A percentile compares a stretch with the other conserved stretches of the same genome.
Evolutionary conservation across 2,113 vertebrate species (phyloP).

Genomic region (Corvus moneduloides): DNA sequence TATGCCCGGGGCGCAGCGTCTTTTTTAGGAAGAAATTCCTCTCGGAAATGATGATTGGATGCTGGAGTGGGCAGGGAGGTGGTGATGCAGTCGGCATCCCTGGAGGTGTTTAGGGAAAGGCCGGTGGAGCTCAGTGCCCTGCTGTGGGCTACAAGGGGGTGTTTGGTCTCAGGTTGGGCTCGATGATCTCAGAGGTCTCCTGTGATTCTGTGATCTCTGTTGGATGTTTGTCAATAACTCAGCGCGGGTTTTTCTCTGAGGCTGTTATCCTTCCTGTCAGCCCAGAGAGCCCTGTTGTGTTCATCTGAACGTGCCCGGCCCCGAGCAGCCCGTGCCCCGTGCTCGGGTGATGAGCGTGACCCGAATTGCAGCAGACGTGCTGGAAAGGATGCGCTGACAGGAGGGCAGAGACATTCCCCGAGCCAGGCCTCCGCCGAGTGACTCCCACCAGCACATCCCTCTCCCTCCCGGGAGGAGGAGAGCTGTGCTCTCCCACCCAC

Average conservation of each 20-base stretch:
- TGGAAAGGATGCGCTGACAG: neutral
- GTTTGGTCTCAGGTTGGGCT: neutral
- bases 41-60: fast-evolving
- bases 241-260: fast-evolving
- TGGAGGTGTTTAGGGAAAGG: neutral
- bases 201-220: fast-evolving
- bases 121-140: neutral
- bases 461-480: neutral
- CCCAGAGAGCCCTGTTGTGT: too few species aligned
- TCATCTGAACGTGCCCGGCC: fast-evolving
- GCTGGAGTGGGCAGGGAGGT: neutral
- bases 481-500: neutral
- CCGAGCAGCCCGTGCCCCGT: neutral
- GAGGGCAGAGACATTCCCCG: neutral
- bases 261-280: neutral
- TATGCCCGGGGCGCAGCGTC: neutral
- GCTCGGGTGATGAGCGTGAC: neutral
- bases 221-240: neutral
- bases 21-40: neutral
- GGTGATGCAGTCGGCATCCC: neutral
- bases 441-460: fast-evolving
- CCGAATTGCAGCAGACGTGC: neutral
- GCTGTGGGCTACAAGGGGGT: fast-evolving
- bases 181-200: too few species aligned
- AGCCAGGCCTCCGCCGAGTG: neutral